Base-by-base conservation (phyloP, 2,113 vertebrate genomes). In the Ameiurus melas region DNA sequence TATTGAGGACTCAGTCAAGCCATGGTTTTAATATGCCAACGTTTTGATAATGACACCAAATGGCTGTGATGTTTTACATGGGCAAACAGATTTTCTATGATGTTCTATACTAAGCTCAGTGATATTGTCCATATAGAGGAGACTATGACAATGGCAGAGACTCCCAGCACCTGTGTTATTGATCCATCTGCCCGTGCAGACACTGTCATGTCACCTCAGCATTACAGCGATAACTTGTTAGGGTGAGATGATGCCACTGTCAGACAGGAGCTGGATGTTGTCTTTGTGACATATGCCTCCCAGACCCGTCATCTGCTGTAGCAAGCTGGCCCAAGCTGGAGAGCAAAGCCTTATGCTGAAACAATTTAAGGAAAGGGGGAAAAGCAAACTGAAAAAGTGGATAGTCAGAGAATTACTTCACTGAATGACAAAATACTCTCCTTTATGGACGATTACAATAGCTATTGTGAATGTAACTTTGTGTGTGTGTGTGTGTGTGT, bases 161-260 rank as follows among this genome's bases (percentile, higher is more conserved):
- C 93, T 94, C 93, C 92, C 92, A 91, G 89, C 93, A 92, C 91
- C 92, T 92, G 91, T 93, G 62, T 91, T 94, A 96, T 96, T 78
- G 95, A 96, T 96, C 93, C 93, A 94, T 94, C 94, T 93, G 95
- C 93, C 95, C 95, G 93, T 89, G 92, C 92, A 94, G 94, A 95
- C 95, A 95, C 93, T 94, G 94, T 94, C 94, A 92, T 93, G 93
- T 94, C 95, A 96, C 95, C 95, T 95, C 93, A 94, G 92, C 91
- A 93, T 95, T 93, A 93, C 94, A 94, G 95, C 93, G 95, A 94
- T 95, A 95, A 95, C 94, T 94, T 92, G 94, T 94, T 94, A 94
- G 92, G 93, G 91, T 94, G 93, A 94, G 95, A 95, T 95, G 92
- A 95, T 94, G 92, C 92, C 91, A 92, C 92, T 95, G 94, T 94